Evolutionary conservation across 2,113 vertebrate genomes (phyloP).

Genomic region (Rafetus swinhoei): DNA sequence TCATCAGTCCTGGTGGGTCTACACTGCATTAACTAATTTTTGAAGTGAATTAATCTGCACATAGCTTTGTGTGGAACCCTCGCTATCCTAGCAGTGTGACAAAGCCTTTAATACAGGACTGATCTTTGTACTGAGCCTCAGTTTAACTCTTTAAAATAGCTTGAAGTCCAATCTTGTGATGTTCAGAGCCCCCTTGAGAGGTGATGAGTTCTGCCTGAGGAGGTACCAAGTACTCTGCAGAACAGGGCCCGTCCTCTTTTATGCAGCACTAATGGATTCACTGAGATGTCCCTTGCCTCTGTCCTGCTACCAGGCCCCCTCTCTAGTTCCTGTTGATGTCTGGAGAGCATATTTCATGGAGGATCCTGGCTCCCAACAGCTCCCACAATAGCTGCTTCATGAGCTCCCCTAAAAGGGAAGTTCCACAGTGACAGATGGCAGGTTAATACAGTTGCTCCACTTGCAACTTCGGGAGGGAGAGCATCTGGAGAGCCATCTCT

Average conservation of each 20-base stretch:
- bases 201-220: neutral
- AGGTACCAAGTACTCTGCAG: neutral
- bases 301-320: neutral
- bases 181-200: neutral
- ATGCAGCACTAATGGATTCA: neutral
- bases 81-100: neutral
- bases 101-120: neutral
- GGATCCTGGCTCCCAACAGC: neutral
- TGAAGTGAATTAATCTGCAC: conserved; percentile 38
- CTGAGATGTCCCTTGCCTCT: neutral
- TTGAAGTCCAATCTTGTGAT: neutral
- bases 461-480: neutral
- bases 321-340: neutral
- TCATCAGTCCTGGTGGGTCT: conserved; percentile 65
- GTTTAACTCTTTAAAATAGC: conserved; percentile 10
- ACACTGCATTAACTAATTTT: conserved; percentile 41
- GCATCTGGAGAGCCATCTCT: neutral
- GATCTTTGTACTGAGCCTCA: accelerated
- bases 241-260: accelerated
- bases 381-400: neutral
- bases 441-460: neutral
- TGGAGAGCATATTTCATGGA: neutral
- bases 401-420: neutral
- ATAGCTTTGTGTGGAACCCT: neutral
- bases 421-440: neutral